Evolutionary conservation across 2,888 invertebrate genomes (phyloP), one percentile per base, ranked within the genome.

Genomic region (Antitype chi): DNA sequence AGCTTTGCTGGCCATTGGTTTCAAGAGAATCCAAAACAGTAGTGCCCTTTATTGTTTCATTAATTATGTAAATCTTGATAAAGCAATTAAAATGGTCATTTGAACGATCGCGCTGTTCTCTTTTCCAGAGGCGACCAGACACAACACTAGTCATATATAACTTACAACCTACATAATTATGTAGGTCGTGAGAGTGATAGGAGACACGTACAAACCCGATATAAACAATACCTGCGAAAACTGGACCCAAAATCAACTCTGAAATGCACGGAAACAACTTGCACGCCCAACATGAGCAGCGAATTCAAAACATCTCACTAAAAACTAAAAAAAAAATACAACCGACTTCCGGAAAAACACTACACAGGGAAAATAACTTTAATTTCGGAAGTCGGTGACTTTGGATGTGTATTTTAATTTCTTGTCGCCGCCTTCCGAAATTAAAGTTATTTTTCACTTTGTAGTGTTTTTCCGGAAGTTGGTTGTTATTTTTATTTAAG

Each of bases 21-120:
- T 75, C 75, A 64, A 71, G 43, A 47, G 28, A 60, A 71, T 71
- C 52, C 66, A 52, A 62, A 79, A 80, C 83, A 73, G 55, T 62
- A 70, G 47, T 23, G 28, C 49, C 28, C 15, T 63, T 52, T 38
- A 59, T 53, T 57, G 15, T 60, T 62, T 20, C 4, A 62, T 66
- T 74, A 59, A 53, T 77, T 69, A 68, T 6, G 17, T 32, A 32
- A 68, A n/a, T 23, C 32, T 17, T 68, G n/a, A 32, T 53, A 53
- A 53, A 55, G 17, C 32, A 2, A n/a, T n/a, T n/a, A 6, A 9
- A 32, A 53, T 53, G 6, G 17, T 32, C 52, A 32, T 32, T 32
- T n/a, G 11, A n/a, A 17, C 32, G 11, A 23, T 49, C 15, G 28
- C 28, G n/a, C 2, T 49, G 47, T 71, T 49, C 20, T 20, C 20